Evolutionary conservation across 1,140 invertebrate species (phyloP).

Genomic region (Aphis gossypii): DNA sequence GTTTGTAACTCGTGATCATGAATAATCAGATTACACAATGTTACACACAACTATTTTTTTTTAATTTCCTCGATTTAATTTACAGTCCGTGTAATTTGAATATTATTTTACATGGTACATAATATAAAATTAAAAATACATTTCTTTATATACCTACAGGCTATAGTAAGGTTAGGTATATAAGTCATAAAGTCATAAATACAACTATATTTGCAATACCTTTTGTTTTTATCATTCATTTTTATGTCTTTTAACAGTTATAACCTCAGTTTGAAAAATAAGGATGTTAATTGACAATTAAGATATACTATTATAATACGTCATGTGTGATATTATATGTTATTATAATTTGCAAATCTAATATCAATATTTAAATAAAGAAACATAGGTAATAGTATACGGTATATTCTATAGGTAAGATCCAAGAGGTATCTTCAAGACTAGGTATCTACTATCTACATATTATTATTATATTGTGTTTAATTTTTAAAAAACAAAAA

Average conservation of each 20-base stretch:
- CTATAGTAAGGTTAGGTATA: neutral
- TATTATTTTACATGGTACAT: neutral
- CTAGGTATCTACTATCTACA: too few species aligned
- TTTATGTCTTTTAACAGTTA: too few species aligned
- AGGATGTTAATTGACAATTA: neutral
- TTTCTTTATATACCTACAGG: neutral
- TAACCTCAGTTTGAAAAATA: too few species aligned
- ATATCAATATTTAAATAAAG: too few species aligned
- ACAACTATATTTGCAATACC: too few species aligned
- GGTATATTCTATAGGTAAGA: too few species aligned
- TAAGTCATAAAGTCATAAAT: neutral
- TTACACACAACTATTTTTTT: neutral
- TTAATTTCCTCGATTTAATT: neutral
- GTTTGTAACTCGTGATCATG: neutral
- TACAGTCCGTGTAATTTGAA: neutral
- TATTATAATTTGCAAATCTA: neutral
- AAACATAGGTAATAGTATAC: too few species aligned
- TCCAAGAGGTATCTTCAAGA: too few species aligned
- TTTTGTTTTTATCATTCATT: too few species aligned
- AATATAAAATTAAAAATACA: neutral
- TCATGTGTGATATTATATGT: too few species aligned
- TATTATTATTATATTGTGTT: too few species aligned
- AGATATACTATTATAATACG: neutral
- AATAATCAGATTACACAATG: neutral
- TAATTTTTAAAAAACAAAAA: too few species aligned